A percentile compares a stretch with the other conserved stretches of the same genome.
These are phyloP conservation scores for Apomyelois bistriatella DNA, from an alignment of 2,888 invertebrate genomes.

Conservation along the genomic window DNA sequence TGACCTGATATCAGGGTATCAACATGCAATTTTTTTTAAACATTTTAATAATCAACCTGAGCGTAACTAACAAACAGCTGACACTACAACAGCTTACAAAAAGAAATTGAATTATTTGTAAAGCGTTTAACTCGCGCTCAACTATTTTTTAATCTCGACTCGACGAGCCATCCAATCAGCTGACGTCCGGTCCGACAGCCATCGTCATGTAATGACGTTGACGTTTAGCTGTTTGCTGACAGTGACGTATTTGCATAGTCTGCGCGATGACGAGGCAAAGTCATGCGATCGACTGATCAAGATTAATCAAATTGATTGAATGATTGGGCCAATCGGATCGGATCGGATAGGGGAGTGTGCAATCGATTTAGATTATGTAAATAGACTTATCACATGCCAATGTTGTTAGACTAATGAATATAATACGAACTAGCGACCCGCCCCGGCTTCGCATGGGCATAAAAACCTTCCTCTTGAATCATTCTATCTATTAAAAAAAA, in stretches of 20 bases:
- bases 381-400: background rate
- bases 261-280: background rate
- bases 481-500: too few relatives aligned
- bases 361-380: background rate
- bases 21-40: too few relatives aligned
- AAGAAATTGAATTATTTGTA: too few relatives aligned
- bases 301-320: slow-evolving; percentile 13
- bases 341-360: background rate
- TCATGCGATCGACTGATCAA: background rate
- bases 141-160: too few relatives aligned
- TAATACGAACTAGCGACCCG: too few relatives aligned
- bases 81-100: too few relatives aligned
- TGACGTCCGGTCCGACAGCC: too few relatives aligned
- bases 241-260: background rate
- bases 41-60: too few relatives aligned
- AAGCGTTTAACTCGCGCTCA: background rate
- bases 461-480: too few relatives aligned
- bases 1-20: too few relatives aligned
- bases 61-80: too few relatives aligned
- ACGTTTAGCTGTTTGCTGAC: background rate
- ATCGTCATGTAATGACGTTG: background rate
- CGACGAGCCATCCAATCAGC: background rate
- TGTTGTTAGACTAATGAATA: background rate
- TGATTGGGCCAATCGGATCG: background rate
- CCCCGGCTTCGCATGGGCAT: too few relatives aligned